phyloP scores from a whole-genome alignment of 2,113 vertebrate species.

The Budorcas taxicolor region DNA sequence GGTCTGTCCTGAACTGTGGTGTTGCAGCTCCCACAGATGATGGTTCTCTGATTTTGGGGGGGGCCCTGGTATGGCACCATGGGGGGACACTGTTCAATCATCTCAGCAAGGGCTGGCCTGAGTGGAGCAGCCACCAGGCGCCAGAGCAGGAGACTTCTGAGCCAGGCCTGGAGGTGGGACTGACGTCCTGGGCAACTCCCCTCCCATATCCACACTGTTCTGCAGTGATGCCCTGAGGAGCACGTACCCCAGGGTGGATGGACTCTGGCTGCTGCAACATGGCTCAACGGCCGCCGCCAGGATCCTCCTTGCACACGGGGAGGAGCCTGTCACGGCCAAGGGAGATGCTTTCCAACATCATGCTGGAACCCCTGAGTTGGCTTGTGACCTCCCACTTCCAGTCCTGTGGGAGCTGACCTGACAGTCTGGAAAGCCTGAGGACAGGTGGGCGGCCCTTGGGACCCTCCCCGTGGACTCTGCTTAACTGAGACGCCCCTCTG shows the following conservation, averaged over 20 bases:
- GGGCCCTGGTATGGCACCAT: neutral
- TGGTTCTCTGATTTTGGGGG: accelerated
- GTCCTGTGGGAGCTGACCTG: neutral
- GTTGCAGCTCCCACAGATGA: neutral
- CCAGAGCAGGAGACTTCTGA: neutral
- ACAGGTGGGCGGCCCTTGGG: neutral
- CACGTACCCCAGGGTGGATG: accelerated
- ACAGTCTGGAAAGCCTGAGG: neutral
- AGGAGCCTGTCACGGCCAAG: neutral
- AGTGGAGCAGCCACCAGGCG: neutral
- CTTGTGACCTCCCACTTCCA: neutral
- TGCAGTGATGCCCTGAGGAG: neutral
- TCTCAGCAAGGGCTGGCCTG: accelerated
- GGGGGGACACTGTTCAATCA: neutral
- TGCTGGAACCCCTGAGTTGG: neutral
- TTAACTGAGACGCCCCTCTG: neutral
- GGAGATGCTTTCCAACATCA: neutral
- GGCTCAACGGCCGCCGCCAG: accelerated
- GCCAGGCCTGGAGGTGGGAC: accelerated
- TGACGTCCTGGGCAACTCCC: neutral
- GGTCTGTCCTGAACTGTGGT: accelerated
- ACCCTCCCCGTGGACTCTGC: accelerated
- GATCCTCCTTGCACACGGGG: neutral
- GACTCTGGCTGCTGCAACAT: too few species aligned
- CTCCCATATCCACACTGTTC: neutral